Percentiles rank a stretch among this genome's conserved stretches.
Evolutionary conservation across 2,797 vertebrate species (phyloP).

Genomic region (Mastacembelus armatus): DNA sequence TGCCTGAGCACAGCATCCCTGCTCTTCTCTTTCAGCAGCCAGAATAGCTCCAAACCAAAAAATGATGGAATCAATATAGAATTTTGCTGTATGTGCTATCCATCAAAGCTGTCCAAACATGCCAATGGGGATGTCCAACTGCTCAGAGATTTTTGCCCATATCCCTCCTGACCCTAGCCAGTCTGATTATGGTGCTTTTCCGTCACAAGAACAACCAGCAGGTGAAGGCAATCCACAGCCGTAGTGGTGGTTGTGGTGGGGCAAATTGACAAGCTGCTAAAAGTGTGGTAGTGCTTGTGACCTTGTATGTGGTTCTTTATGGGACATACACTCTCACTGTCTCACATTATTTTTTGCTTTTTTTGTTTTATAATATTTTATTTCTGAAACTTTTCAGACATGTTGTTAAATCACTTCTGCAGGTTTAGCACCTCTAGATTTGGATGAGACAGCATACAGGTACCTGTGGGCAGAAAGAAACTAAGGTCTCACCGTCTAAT

Average conservation of each 20-base stretch:
- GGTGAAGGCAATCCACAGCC: slow-evolving; percentile 69
- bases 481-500: slow-evolving; percentile 4
- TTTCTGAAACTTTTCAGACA: not conserved
- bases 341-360: too few relatives aligned
- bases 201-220: slow-evolving; percentile 81
- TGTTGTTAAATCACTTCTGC: not conserved
- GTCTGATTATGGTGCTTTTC: slow-evolving; percentile 80
- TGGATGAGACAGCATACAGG: not conserved
- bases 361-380: not conserved
- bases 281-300: slow-evolving; percentile 79
- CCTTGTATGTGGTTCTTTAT: slow-evolving; percentile 79
- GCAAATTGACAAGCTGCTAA: slow-evolving; percentile 79
- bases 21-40: slow-evolving; percentile 65
- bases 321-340: too few relatives aligned
- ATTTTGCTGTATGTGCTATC: slow-evolving; percentile 80
- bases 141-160: slow-evolving; percentile 83
- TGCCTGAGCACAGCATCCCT: slow-evolving; percentile 65
- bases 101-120: slow-evolving; percentile 68
- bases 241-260: slow-evolving; percentile 17
- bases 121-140: slow-evolving; percentile 77
- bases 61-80: slow-evolving; percentile 75
- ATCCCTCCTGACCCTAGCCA: slow-evolving; percentile 79
- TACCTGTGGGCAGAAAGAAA: not conserved
- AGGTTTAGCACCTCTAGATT: slow-evolving; percentile 16
- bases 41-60: slow-evolving; percentile 50